Evolutionary conservation across 1,140 invertebrate genomes (phyloP), one percentile per base, ranked within the genome.

Genomic region (Caerostris darwini): DNA sequence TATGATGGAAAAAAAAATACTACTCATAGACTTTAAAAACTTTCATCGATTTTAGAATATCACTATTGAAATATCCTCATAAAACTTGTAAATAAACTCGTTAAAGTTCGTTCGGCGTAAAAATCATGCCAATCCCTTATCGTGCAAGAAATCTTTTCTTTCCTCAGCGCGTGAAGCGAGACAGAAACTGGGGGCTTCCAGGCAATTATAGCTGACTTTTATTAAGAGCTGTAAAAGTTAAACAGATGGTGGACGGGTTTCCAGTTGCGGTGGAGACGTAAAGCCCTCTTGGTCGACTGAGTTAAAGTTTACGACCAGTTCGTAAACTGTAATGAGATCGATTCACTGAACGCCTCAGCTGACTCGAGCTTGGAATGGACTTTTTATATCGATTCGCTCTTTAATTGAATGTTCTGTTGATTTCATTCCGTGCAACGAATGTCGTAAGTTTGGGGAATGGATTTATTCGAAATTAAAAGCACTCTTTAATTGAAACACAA

Each of bases 161-260:
- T 4, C 8, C 5, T 12, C 34, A 77, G 3, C 19, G 7, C 34
- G 53, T 10, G 4, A 77, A 53, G 7, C 53, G 10, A 53, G 19
- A 14, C 5, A 17, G 61, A 77, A 53, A 50, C 10, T n/a, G n/a
- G 71, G 34, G 10, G 19, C 7, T 50, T 77, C 34, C 54, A 83
- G 14, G 56, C 56, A 58, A 19, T n/a, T 58, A 57, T 57, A 83
- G n/a, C 56, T 83, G n/a, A 34, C 54, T n/a, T 58, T 83, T 57
- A 83, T 83, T 58, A 83, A 83, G 19, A 83, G 82, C 6, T 58
- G n/a, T n/a, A 57, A 83, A 83, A 58, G 14, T 83, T 58, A 34
- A 83, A 83, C 17, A 19, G 54, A 57, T 83, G 7, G 17, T 12
- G 54, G 54, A 58, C 17, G 54, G 82, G 0, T 83, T 83, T 5